Conservation (phyloP, 2,888 invertebrate species). For the Hemithea aestivaria region DNA sequence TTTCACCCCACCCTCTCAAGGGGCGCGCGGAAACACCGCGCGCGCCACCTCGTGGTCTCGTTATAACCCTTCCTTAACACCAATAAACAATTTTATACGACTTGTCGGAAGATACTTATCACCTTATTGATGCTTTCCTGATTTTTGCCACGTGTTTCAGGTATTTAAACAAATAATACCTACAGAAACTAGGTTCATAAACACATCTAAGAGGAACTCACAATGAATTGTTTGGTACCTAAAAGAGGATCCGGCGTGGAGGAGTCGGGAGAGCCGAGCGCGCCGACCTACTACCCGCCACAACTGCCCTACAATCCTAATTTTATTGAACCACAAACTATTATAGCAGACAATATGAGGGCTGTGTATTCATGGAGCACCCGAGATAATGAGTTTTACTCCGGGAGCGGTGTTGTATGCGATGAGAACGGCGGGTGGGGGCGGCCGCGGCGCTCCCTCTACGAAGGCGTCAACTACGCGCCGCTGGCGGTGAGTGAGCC, state of each 20-base stretch:
- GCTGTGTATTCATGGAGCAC: slow-evolving; percentile 37
- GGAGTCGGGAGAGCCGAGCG: slow-evolving; percentile 47
- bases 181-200: neutral
- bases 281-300: slow-evolving; percentile 52
- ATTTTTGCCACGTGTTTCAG: slow-evolving; percentile 10
- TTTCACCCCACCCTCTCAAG: too few species aligned
- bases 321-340: slow-evolving; percentile 41
- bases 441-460: slow-evolving; percentile 59
- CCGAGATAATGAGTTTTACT: slow-evolving; percentile 38
- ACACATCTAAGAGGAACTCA: slow-evolving; percentile 3
- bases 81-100: too few species aligned
- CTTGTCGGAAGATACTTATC: too few species aligned
- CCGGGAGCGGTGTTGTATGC: slow-evolving; percentile 39
- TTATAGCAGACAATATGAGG: slow-evolving; percentile 34
- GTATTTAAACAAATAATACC: slow-evolving; percentile 1
- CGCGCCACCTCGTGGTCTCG: too few species aligned
- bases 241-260: slow-evolving; percentile 44
- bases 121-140: too few species aligned
- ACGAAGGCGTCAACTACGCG: slow-evolving; percentile 71
- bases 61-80: too few species aligned
- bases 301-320: slow-evolving; percentile 69
- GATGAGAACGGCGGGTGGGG: slow-evolving; percentile 48
- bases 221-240: slow-evolving; percentile 63
- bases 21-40: too few species aligned
- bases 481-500: slow-evolving; percentile 71